These are phyloP conservation scores for Lamprotornis superbus DNA, from an alignment of 2,113 vertebrate genomes.

Conservation along the genomic window DNA sequence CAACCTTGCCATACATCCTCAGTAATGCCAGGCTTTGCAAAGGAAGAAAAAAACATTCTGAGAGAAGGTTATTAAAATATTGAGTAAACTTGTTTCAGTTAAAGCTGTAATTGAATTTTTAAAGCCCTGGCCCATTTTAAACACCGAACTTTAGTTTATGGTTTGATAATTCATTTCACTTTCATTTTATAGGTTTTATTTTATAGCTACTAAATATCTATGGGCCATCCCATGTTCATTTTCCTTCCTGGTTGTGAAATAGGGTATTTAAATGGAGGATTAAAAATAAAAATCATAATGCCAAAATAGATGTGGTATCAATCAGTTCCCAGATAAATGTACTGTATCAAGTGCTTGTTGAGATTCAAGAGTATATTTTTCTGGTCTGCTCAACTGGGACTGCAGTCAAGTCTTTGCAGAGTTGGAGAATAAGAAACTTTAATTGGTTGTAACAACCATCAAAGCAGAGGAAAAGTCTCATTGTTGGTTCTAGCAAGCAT, in stretches of 20 bases:
- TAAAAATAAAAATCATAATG: conserved; percentile 7
- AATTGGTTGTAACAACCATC: neutral
- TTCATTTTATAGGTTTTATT: conserved; percentile 59
- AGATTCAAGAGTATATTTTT: conserved; percentile 25
- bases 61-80: conserved; percentile 45
- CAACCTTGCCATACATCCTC: neutral
- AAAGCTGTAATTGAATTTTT: conserved; percentile 48
- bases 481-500: neutral
- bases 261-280: conserved; percentile 29
- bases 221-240: conserved; percentile 39
- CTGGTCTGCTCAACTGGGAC: conserved; percentile 8
- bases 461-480: neutral
- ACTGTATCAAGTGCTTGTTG: conserved; percentile 45
- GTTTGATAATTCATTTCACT: conserved; percentile 57
- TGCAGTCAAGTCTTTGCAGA: neutral
- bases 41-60: neutral
- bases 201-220: conserved; percentile 60
- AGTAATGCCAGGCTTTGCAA: neutral
- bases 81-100: conserved; percentile 55
- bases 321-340: conserved; percentile 43
- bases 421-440: neutral
- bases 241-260: conserved; percentile 39
- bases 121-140: conserved; percentile 24
- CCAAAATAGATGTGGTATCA: conserved; percentile 36
- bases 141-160: conserved; percentile 46